Base-by-base conservation (phyloP, 1,140 invertebrate genomes). In the Bombus difficillimus region DNA sequence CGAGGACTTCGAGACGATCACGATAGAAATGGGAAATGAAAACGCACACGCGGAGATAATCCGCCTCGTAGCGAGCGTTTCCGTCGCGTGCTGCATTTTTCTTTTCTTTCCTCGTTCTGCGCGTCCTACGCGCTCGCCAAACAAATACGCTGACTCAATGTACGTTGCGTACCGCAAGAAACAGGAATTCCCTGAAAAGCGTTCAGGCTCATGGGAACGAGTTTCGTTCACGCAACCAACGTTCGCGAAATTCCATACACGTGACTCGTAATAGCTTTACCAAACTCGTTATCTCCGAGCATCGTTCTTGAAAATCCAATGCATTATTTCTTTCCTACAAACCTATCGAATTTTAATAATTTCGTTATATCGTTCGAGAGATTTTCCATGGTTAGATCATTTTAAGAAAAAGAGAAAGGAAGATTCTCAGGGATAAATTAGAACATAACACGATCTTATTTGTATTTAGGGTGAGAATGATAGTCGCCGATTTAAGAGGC, bases 21-120 rank as follows among this genome's bases (percentile, higher is more conserved):
- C 75, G 43, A 32, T 83, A 74, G 68, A 83, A 83, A 86, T 83
- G 68, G 81, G 41, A 86, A 86, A 83, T 83, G 73, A 73, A 79
- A 77, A 74, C 37, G 34, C 72, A n/a, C 64, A 12, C 37, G 39
- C 15, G 62, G 1, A 43, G 43, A 82, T 62, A 12, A 47, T 59
- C 68, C 69, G 37, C 69, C 37, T 39, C 28, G 68, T n/a, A 53
- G 34, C 1, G 1, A 9, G 18, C 34, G 74, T 77, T 78, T 59
- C 64, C 62, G 62, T 69, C 22, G 73, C 28, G 59, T 43, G 57
- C 57, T 28, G 25, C 13, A 64, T 64, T 53, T n/a, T 34, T 77
- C 43, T 47, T 76, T 66, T 66, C 15, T 4, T 43, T 32, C n/a
- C 69, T 37, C 68, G 47, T n/a, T 28, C 59, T 28, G n/a, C 77